Percentiles rank a stretch among this genome's conserved stretches.
phyloP scores from a whole-genome alignment of 2,888 invertebrate genomes.

The Amphipyra tragopoginis region DNA sequence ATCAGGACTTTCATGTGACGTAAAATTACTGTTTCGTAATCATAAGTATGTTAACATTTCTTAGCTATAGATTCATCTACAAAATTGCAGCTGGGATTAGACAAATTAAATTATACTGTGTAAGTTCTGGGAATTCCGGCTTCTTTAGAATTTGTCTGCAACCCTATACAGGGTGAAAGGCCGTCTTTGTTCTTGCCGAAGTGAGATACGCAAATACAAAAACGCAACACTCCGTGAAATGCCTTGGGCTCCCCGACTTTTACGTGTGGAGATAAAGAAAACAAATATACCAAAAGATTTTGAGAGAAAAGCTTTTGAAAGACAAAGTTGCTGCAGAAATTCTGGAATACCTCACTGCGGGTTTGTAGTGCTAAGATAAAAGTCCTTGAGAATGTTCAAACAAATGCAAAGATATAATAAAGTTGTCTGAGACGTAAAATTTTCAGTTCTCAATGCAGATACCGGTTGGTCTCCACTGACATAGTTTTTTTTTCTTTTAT shows the following conservation, averaged over 20 bases:
- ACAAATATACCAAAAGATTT: slow-evolving; percentile 47
- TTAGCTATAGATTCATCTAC: background rate
- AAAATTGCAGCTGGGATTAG: background rate
- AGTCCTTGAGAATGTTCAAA: background rate
- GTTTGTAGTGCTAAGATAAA: slow-evolving; percentile 9
- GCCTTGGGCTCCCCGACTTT: slow-evolving; percentile 51
- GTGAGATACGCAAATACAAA: slow-evolving; percentile 62
- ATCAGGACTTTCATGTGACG: background rate
- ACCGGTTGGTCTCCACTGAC: too few relatives aligned
- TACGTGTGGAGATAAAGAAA: slow-evolving; percentile 43
- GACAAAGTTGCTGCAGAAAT: slow-evolving; percentile 23
- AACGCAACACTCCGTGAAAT: slow-evolving; percentile 61
- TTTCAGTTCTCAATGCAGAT: too few relatives aligned
- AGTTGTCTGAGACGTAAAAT: background rate
- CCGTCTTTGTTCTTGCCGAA: slow-evolving; percentile 53
- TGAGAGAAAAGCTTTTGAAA: slow-evolving; percentile 27
- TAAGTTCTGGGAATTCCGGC: background rate
- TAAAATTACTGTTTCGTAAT: too few relatives aligned
- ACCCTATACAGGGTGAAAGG: slow-evolving; percentile 43
- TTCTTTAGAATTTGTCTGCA: slow-evolving; percentile 21
- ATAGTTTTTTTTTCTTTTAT: too few relatives aligned
- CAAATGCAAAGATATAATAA: slow-evolving; percentile 2
- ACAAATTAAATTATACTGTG: background rate
- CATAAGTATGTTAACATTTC: too few relatives aligned
- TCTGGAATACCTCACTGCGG: slow-evolving; percentile 12